These are phyloP conservation scores for Balanococcus diminutus DNA, from an alignment of 2,888 invertebrate species.

Conservation along the genomic window DNA sequence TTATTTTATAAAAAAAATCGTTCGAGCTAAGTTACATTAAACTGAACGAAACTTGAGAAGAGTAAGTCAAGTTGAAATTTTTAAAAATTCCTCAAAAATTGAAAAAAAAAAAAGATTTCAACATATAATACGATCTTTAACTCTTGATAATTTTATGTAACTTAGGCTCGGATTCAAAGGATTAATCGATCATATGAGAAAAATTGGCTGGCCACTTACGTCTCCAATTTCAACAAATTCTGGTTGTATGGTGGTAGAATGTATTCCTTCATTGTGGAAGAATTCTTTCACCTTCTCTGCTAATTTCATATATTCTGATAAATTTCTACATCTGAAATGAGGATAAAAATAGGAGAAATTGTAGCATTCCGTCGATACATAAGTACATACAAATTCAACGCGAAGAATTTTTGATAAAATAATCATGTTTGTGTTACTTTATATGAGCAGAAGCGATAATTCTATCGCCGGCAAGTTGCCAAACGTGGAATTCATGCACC, in stretches of 20 bases:
- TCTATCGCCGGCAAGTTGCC: conserved; percentile 95
- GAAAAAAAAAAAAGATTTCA: no score
- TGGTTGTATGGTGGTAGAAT: conserved; percentile 98
- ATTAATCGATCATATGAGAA: background rate
- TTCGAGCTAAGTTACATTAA: no score
- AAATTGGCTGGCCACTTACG: conserved; percentile 57
- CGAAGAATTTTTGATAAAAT: background rate
- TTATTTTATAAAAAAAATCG: no score
- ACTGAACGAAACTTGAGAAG: no score
- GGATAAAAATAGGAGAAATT: background rate
- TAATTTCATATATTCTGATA: conserved; percentile 95
- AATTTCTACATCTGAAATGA: conserved; percentile 78
- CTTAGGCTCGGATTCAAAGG: background rate
- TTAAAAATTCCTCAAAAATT: background rate
- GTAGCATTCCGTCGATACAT: background rate
- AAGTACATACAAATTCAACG: background rate
- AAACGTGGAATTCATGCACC: conserved; percentile 97
- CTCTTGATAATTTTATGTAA: no score
- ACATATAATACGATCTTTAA: no score
- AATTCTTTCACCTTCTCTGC: conserved; percentile 95
- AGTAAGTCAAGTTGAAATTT: no score
- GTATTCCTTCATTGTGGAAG: conserved; percentile 98
- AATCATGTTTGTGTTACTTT: conserved; percentile 65
- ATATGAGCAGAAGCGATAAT: conserved; percentile 98
- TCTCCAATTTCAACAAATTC: conserved; percentile 85